Conservation (phyloP, 2,888 invertebrate species). For the Parnassius mnemosyne region DNA sequence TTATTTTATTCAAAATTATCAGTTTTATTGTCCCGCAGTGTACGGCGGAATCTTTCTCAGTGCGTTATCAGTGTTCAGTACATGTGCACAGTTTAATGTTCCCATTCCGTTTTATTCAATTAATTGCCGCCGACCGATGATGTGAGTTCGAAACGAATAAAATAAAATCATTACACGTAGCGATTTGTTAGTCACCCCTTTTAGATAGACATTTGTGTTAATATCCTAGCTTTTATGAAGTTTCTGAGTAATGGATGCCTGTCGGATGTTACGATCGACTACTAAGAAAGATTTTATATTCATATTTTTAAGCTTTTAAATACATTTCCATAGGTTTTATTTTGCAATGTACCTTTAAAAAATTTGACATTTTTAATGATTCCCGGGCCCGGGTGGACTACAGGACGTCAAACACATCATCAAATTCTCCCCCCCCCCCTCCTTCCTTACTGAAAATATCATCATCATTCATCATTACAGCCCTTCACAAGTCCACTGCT, state of each 20-base stretch:
- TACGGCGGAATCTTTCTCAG: slow-evolving; percentile 62
- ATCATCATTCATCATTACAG: no score
- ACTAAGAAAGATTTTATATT: no score
- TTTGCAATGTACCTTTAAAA: no score
- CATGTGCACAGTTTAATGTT: slow-evolving; percentile 77
- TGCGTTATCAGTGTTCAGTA: slow-evolving; percentile 65
- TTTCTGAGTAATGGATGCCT: neutral
- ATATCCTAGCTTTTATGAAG: neutral
- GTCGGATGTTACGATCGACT: no score
- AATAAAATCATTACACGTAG: slow-evolving; percentile 34
- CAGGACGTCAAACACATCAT: no score
- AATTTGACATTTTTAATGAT: no score
- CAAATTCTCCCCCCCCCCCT: no score
- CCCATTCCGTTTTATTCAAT: slow-evolving; percentile 65
- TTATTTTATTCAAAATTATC: neutral
- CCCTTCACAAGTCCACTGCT: no score
- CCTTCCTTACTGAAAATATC: no score
- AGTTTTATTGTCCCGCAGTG: slow-evolving; percentile 43
- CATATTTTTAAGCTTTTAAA: no score
- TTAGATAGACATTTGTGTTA: slow-evolving; percentile 6
- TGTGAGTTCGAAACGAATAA: slow-evolving; percentile 33
- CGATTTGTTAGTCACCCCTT: slow-evolving; percentile 8
- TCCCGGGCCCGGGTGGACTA: no score
- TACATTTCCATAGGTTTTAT: no score
- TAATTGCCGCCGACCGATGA: slow-evolving; percentile 59